Evolutionary conservation across 2,113 vertebrate genomes (phyloP).

Genomic region (Leucopsar rothschildi): DNA sequence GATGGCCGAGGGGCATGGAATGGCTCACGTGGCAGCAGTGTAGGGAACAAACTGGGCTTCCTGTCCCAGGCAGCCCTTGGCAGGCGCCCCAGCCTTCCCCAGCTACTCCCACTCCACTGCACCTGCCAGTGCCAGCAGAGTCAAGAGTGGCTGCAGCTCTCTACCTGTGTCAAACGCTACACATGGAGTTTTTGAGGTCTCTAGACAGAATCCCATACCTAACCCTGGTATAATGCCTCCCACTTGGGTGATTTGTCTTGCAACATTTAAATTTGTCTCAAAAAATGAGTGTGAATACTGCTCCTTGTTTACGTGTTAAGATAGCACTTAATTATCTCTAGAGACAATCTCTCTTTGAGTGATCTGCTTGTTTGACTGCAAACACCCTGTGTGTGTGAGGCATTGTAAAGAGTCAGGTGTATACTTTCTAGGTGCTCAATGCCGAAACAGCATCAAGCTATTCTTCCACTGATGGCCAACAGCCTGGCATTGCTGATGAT

Average conservation of each 20-base stretch:
- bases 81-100: not conserved
- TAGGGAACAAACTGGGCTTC: accelerated
- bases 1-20: not conserved
- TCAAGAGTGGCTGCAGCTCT: not conserved
- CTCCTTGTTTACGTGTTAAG: not conserved
- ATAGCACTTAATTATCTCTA: not conserved
- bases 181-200: not conserved
- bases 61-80: not conserved
- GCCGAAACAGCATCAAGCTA: not conserved
- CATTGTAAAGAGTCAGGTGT: not conserved
- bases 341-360: not conserved
- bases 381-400: not conserved
- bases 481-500: not conserved
- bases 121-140: not conserved
- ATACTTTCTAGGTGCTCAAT: not conserved
- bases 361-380: not conserved
- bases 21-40: accelerated
- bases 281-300: not conserved
- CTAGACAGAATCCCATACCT: not conserved
- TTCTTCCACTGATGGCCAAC: not conserved
- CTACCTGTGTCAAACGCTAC: not conserved
- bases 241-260: not conserved
- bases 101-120: not conserved
- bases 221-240: not conserved
- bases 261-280: not conserved